Base-by-base conservation (phyloP, 2,888 invertebrate species). In the Coenonympha glycerion region DNA sequence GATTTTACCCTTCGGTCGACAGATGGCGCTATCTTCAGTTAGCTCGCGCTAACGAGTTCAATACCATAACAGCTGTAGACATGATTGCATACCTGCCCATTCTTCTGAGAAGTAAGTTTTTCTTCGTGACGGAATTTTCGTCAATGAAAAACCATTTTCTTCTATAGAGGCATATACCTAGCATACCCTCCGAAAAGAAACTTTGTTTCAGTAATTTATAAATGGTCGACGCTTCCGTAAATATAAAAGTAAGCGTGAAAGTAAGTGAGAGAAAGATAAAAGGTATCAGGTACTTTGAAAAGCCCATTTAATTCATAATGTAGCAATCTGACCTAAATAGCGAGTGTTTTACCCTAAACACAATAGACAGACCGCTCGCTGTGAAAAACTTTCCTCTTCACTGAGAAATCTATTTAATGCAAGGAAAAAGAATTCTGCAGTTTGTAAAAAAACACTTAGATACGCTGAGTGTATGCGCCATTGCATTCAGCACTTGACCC, bases 401-500 rank as follows among this genome's bases (percentile, higher is more conserved):
- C 16, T 26, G 37, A 47, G 30, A 47, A 47, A 45, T 47, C 36
- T 47, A 46, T 46, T 51, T 40, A 42, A 52, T 31, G 37, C 37
- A 44, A 45, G 9, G 8, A 33, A 37, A 42, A 51, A 47, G 46
- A 51, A 42, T 47, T 47, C 42, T 24, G 36, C 30, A 47, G 40
- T 42, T 47, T 37, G 36, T 47, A 34, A 37, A 51, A 42, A 51
- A 47, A 40, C 42, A 34, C 28, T 22, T 39, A 30, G 34, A 46
- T 34, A 46, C 16, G 13, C 30, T 15, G 31, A 52, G 47, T 52
- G 42, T 42, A 52, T 37, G 36, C 22, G 19, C 30, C 18, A 16
- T 41, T 52, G 47, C 30, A 47, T 47, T 52, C 34, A 24, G 37
- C 24, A 19, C 47, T 42, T 47, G 47, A 47, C 42, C 42, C 44